A percentile compares a stretch with the other conserved stretches of the same genome.
Evolutionary conservation across 2,113 vertebrate species (phyloP).

Genomic region (Muntiacus muntjak): DNA sequence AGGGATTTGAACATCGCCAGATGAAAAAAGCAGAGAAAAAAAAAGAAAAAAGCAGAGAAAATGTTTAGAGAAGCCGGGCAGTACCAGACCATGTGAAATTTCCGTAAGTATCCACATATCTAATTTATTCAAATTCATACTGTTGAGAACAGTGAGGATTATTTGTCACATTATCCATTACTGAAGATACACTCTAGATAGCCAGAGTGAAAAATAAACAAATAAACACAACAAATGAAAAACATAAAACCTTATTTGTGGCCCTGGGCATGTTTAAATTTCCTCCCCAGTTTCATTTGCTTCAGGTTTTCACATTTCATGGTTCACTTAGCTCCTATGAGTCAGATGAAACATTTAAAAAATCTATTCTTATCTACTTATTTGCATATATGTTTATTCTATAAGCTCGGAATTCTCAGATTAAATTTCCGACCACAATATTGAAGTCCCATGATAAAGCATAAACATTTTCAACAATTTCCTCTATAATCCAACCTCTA

Average conservation of each 20-base stretch:
- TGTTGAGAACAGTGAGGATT: not conserved
- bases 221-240: not conserved
- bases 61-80: not conserved
- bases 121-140: slow-evolving; percentile 9
- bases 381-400: slow-evolving; percentile 28
- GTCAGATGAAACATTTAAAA: not conserved
- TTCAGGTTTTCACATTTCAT: slow-evolving; percentile 53
- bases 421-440: not conserved
- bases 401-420: slow-evolving; percentile 11
- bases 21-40: not conserved
- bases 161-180: not conserved
- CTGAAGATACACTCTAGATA: not conserved
- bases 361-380: slow-evolving; percentile 8
- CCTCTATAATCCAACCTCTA: not conserved
- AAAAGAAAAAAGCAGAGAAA: not conserved
- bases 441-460: not conserved
- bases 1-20: not conserved
- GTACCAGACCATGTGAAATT: not conserved
- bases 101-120: not conserved
- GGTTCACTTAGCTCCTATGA: slow-evolving; percentile 20
- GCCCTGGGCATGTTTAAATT: not conserved
- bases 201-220: not conserved
- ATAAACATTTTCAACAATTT: slow-evolving; percentile 7
- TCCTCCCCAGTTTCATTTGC: slow-evolving; percentile 3
- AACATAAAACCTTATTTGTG: not conserved